Percentiles rank a stretch among this genome's conserved stretches.
These are phyloP conservation scores for Xylota segnis DNA, from an alignment of 2,888 invertebrate genomes.

Conservation along the genomic window DNA sequence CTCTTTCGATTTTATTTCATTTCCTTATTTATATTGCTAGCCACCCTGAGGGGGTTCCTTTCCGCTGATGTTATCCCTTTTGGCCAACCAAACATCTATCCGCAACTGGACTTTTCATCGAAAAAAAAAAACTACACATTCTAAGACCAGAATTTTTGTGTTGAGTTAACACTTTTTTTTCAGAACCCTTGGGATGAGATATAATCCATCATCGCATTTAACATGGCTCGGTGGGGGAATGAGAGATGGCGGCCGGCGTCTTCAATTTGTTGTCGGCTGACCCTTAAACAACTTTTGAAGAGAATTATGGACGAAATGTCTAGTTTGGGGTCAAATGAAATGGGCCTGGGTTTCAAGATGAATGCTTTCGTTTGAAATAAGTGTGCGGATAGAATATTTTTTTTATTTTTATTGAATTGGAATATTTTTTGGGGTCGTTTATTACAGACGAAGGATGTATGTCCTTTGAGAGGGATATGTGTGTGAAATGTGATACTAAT, in stretches of 20 bases:
- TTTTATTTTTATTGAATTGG: constrained; percentile 55
- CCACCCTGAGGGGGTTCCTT: constrained; percentile 13
- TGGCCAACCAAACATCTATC: neutral
- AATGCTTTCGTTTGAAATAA: constrained; percentile 56
- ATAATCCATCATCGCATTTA: constrained; percentile 68
- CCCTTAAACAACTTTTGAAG: constrained; percentile 9
- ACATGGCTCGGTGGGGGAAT: constrained; percentile 1
- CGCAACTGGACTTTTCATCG: constrained; percentile 3
- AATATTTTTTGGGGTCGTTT: constrained; percentile 28
- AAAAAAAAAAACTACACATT: constrained; percentile 8
- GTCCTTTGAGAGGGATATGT: neutral
- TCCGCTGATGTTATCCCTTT: constrained; percentile 50
- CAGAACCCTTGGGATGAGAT: constrained; percentile 35
- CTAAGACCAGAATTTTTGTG: constrained; percentile 60
- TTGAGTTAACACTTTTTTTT: constrained; percentile 75
- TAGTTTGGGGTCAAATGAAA: constrained; percentile 48
- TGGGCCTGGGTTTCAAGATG: constrained; percentile 56
- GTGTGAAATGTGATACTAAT: constrained; percentile 65
- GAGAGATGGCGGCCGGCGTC: constrained; percentile 19
- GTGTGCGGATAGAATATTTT: constrained; percentile 34
- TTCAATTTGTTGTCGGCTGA: constrained; percentile 56
- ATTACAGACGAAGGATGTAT: constrained; percentile 14
- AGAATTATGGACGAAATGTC: constrained; percentile 36
- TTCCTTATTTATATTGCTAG: constrained; percentile 56
- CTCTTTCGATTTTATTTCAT: neutral